Evolutionary conservation across 2,113 vertebrate species (phyloP).

Genomic region (Arenaria interpres): DNA sequence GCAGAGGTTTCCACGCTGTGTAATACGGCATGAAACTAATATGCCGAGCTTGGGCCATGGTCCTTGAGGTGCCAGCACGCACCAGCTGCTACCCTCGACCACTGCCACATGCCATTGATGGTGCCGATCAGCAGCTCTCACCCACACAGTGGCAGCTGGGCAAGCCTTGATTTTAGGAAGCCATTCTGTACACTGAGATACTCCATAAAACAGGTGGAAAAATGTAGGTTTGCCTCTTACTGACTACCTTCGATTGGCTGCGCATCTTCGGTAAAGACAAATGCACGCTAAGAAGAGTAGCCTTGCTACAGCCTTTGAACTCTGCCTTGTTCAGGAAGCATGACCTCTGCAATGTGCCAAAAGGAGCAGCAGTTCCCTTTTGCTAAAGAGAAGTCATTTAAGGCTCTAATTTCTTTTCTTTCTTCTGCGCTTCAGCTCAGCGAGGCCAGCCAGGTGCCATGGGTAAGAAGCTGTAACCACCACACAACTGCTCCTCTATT

Average conservation of each 20-base stretch:
- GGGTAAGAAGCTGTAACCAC: background rate
- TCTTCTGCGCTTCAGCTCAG: background rate
- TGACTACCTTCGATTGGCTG: background rate
- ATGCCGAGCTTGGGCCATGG: rapidly evolving
- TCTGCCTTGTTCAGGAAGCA: background rate
- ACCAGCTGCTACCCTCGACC: background rate
- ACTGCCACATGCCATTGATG: rapidly evolving
- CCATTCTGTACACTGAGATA: background rate
- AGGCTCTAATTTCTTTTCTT: background rate
- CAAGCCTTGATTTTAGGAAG: background rate
- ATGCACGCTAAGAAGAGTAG: background rate
- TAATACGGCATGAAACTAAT: background rate
- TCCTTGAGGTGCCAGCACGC: background rate
- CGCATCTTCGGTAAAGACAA: background rate
- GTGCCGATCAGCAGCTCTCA: background rate
- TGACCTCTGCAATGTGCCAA: background rate
- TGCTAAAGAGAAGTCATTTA: background rate
- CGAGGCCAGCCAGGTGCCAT: background rate
- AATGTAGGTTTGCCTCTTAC: background rate
- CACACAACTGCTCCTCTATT: background rate
- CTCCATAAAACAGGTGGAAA: background rate
- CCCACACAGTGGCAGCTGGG: background rate
- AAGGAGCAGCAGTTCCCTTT: background rate
- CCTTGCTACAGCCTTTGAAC: background rate
- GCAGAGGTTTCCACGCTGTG: background rate